Conservation (phyloP, 1,140 invertebrate genomes). For the Aricia agestis region DNA sequence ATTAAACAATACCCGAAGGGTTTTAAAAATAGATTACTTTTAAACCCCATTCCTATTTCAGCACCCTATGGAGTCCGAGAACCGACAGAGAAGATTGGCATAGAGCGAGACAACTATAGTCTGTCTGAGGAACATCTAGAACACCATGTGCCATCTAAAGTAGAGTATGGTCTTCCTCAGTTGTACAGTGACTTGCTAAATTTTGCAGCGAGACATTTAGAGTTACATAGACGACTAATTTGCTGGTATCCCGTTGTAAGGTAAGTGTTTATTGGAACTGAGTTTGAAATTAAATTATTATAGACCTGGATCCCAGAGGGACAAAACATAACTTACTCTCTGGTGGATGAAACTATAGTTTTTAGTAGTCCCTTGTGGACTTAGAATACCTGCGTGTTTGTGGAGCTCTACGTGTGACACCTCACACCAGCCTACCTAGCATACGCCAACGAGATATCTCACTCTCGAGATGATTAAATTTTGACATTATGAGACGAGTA, state of each 20-base stretch:
- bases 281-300: too few relatives aligned
- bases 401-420: too few relatives aligned
- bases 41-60: constrained; percentile 51
- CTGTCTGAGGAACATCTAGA: constrained; percentile 79
- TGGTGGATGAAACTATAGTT: too few relatives aligned
- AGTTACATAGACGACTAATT: constrained; percentile 86
- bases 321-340: too few relatives aligned
- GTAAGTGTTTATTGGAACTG: constrained; percentile 57
- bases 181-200: constrained; percentile 90
- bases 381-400: too few relatives aligned
- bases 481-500: too few relatives aligned
- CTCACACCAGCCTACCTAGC: too few relatives aligned
- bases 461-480: too few relatives aligned
- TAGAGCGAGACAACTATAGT: constrained; percentile 77
- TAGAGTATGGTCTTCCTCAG: constrained; percentile 88
- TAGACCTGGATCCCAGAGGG: too few relatives aligned
- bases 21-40: too few relatives aligned
- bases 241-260: constrained; percentile 94
- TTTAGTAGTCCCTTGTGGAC: too few relatives aligned
- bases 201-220: constrained; percentile 88
- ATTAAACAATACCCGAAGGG: not conserved
- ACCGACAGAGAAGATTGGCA: constrained; percentile 89
- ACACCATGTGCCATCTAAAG: constrained; percentile 90
- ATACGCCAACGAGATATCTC: too few relatives aligned
- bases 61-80: constrained; percentile 97